Evolutionary conservation across 2,113 vertebrate genomes (phyloP).

Genomic region (Aix galericulata): DNA sequence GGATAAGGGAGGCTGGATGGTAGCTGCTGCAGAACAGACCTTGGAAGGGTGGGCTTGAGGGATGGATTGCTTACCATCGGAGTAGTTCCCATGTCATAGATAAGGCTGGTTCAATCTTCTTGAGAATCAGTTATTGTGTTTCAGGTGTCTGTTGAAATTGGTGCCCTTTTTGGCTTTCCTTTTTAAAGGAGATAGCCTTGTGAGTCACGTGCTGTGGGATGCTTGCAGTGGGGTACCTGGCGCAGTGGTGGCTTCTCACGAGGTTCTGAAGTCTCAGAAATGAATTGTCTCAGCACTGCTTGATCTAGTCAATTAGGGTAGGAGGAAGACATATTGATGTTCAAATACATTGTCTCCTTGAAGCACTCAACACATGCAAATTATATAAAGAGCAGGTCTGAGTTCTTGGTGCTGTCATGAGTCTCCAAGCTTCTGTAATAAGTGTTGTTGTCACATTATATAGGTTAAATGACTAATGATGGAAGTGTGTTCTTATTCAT

Average conservation of each 20-base stretch:
- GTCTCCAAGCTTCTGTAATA: conserved; percentile 46
- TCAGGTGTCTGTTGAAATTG: not conserved
- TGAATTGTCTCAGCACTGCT: not conserved
- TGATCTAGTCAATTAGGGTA: not conserved
- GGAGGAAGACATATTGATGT: not conserved
- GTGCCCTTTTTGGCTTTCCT: not conserved
- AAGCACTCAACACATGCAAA: conserved; percentile 31
- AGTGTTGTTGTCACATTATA: conserved; percentile 70
- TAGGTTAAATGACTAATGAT: conserved; percentile 69
- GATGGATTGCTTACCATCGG: not conserved
- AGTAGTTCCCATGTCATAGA: not conserved
- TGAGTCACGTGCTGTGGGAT: not conserved
- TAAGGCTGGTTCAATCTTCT: not conserved
- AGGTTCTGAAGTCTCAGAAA: not conserved
- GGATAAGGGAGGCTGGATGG: not conserved
- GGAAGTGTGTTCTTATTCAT: conserved; percentile 64
- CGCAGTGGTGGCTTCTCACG: not conserved
- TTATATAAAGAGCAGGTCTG: conserved; percentile 35
- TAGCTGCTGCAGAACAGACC: not conserved
- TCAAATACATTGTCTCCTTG: conserved; percentile 24
- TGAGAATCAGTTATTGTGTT: not conserved
- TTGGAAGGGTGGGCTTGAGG: not conserved
- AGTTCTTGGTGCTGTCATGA: conserved; percentile 45
- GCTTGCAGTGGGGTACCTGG: not conserved
- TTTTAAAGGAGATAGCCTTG: not conserved